phyloP scores from a whole-genome alignment of 2,888 invertebrate genomes.

The Mycalesis mineus region DNA sequence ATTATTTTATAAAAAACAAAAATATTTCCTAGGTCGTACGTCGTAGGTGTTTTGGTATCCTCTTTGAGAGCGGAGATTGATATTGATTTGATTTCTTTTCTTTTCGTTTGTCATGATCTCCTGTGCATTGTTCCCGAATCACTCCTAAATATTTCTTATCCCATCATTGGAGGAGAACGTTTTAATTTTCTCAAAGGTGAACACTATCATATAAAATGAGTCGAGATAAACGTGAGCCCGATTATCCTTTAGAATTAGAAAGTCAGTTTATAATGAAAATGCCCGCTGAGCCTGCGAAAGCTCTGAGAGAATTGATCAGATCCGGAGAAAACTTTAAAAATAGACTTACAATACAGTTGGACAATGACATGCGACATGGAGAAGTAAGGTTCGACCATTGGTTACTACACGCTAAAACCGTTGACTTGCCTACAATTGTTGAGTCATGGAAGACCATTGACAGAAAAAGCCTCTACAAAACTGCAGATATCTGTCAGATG shows the following conservation, averaged over 20 bases:
- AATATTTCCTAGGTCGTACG: too few relatives aligned
- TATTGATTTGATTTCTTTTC: neutral
- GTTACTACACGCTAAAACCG: conserved; percentile 90
- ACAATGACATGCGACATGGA: conserved; percentile 92
- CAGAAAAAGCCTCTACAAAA: conserved; percentile 97
- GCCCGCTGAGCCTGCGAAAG: conserved; percentile 88
- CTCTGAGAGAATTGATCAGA: conserved; percentile 84
- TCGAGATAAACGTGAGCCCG: conserved; percentile 60
- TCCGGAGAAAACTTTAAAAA: conserved; percentile 90
- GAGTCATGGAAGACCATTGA: conserved; percentile 98
- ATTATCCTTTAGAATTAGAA: conserved; percentile 84
- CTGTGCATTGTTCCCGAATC: neutral
- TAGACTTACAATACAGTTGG: conserved; percentile 89
- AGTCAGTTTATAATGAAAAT: conserved; percentile 89
- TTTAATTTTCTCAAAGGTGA: too few relatives aligned
- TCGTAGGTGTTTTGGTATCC: neutral
- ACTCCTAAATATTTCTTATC: too few relatives aligned
- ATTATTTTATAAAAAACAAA: too few relatives aligned
- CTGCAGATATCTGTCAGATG: conserved; percentile 96
- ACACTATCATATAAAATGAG: conserved; percentile 43
- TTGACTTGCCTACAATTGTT: conserved; percentile 93
- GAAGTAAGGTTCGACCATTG: conserved; percentile 93
- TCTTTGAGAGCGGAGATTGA: too few relatives aligned
- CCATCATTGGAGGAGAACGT: too few relatives aligned
- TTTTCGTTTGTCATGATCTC: neutral